Evolutionary conservation across 1,140 invertebrate species (phyloP).

Genomic region (Melanaphis sacchari): DNA sequence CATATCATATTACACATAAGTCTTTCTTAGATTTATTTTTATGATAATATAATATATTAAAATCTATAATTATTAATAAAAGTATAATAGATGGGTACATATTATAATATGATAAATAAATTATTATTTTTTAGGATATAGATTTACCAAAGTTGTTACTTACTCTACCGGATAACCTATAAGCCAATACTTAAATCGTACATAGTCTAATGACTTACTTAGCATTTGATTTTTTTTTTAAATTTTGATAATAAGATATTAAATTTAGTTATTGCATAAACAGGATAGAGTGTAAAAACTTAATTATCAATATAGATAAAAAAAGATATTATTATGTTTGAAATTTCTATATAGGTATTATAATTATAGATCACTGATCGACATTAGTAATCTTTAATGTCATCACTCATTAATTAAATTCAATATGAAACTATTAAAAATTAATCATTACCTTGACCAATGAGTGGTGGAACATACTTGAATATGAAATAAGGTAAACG

Average conservation of each 20-base stretch:
- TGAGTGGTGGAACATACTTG: conserved; percentile 3
- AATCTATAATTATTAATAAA: not conserved
- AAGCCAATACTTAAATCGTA: not conserved
- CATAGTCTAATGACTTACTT: not conserved
- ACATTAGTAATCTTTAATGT: not conserved
- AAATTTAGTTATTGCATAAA: not conserved
- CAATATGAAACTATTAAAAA: not conserved
- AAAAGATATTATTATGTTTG: too few relatives aligned
- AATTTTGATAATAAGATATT: not conserved
- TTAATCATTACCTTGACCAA: not conserved
- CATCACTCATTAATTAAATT: not conserved
- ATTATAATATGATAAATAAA: not conserved
- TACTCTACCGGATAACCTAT: not conserved
- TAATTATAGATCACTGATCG: not conserved
- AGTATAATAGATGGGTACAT: not conserved
- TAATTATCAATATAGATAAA: not conserved
- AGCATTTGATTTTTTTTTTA: not conserved
- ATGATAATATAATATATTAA: not conserved
- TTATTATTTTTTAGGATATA: not conserved
- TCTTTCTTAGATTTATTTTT: not conserved
- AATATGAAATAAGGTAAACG: conserved; percentile 34
- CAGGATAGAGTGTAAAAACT: not conserved
- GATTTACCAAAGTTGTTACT: not conserved
- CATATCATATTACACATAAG: not conserved
- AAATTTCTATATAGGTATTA: not conserved